Base-by-base conservation (phyloP, 2,888 invertebrate genomes). In the Cephus pygmeus region DNA sequence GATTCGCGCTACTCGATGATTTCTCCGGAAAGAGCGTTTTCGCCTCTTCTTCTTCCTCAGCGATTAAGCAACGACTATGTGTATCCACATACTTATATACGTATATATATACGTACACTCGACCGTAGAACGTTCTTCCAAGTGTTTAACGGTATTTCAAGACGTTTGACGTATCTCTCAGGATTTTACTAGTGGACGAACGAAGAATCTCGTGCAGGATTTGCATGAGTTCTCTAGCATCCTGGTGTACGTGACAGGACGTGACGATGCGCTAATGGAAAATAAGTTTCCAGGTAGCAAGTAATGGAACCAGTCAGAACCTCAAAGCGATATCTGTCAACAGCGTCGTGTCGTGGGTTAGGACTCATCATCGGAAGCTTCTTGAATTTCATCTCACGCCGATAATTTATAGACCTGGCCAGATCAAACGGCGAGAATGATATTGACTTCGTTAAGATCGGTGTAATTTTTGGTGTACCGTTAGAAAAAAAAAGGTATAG, bases 201-300 rank as follows among this genome's bases (percentile, higher is more conserved):
- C 23, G 56, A 23, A 23, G 56, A 56, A 56, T 23, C 56, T 56
- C 56, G 56, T 56, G 56, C 23, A 56, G 56, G 56, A 56, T 56
- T 56, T 56, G 56, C 56, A 56, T 56, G 23, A 23, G 56, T 23
- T 56, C 56, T 56, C 56, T 23, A 23, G 56, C 56, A 9, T 56
- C 56, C 56, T 56, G 56, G 3, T 23, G 56, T 23, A 9, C 56
- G 15, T 56, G 56, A 56, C 56, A 15, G 56, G 71, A 71, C 71
- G 71, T 34, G 71, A 71, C 71, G 71, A 33, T 31, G 71, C 31
- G 71, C 31, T 71, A 34, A 31, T 71, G 71, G 31, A 71, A 71
- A 71, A 71, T 71, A 71, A 31, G 71, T 71, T 71, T 71, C 71
- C 71, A 6, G 12, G 71, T 71, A 33, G 12, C 71, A 23, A 71